Base-by-base conservation (phyloP, 2,113 vertebrate genomes). In the Triplophysa dalaica region DNA sequence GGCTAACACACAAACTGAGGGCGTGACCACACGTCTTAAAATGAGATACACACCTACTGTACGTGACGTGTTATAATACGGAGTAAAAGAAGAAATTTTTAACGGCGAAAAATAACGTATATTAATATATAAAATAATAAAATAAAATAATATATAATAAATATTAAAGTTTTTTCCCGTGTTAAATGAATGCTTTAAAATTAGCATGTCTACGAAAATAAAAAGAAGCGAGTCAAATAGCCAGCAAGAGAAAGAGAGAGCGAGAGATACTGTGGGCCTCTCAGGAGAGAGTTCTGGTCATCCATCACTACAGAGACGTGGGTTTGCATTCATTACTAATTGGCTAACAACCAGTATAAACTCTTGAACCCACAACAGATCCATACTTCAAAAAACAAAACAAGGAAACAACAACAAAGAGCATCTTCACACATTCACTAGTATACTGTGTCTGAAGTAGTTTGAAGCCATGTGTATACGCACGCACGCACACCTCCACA, bases 401-500 rank as follows among this genome's bases (percentile, higher is more conserved):
- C 13, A 17, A 16, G 13, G 50, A 4, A 52, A n/a, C 54, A 65
- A 50, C 17, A 80, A 69, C 17, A 48, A n/a, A 65, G 17, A 62
- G 67, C 60, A n/a, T 45, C n/a, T 58, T 58, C 54, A 58, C 54
- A 56, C 17, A 56, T 56, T 56, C 8, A 58, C 54, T 58, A 58
- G 13, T 14, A 78, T 14, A 56, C 54, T 9, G 16, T 48, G 26
- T 38, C 48, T 70, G 7, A 70, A 70, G 48, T 54, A 54, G 52
- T 29, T 58, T 58, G 1, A 58, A 70, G 54, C 29, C 33, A 12
- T 22, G 19, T 45, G n/a, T 2, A 10, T 7, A 21, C 17, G 52
- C 65, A 56, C 22, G 67, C 48, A 65, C 61, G n/a, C 70, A 70
- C 56, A 61, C 72, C 21, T 22, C 61, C 74, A 45, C 58, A 70